Evolutionary conservation across 35 echinoderm and acorn worm genomes (phyloP).

Genomic region (Strongylocentrotus purpuratus): DNA sequence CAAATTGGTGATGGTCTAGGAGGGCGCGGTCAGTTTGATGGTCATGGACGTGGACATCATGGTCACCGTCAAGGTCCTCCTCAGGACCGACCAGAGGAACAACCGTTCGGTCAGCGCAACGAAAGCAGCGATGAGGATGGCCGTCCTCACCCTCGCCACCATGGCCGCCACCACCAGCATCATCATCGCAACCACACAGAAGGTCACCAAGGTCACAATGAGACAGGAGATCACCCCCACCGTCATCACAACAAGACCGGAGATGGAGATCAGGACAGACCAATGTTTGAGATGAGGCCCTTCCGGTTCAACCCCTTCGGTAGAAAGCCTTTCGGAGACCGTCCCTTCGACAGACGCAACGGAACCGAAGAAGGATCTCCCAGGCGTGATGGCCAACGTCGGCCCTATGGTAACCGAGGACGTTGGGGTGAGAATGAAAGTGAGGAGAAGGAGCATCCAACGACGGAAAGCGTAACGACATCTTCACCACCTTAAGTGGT

Average conservation of each 20-base stretch:
- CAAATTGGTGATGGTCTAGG: background rate
- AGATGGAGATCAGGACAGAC: background rate
- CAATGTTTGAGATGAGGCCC: background rate
- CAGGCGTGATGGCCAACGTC: too few species aligned
- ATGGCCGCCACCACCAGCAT: too few species aligned
- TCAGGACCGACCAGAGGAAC: too few species aligned
- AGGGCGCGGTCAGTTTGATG: background rate
- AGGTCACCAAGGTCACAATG: background rate
- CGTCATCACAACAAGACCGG: background rate
- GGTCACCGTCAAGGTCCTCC: background rate
- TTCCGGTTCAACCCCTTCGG: background rate
- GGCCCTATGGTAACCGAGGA: too few species aligned
- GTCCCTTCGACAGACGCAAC: too few species aligned
- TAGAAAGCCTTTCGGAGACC: too few species aligned
- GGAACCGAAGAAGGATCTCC: too few species aligned
- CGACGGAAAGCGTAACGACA: background rate
- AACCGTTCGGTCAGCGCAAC: too few species aligned
- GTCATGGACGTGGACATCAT: background rate
- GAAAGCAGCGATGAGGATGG: too few species aligned
- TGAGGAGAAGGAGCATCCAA: background rate
- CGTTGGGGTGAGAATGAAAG: too few species aligned
- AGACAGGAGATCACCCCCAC: background rate
- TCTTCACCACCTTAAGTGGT: background rate
- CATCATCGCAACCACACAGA: background rate
- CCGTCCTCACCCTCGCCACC: too few species aligned